A percentile compares a stretch with the other conserved stretches of the same genome.
These are phyloP conservation scores for Perdita meconis DNA, from an alignment of 2,888 invertebrate species.

Conservation along the genomic window DNA sequence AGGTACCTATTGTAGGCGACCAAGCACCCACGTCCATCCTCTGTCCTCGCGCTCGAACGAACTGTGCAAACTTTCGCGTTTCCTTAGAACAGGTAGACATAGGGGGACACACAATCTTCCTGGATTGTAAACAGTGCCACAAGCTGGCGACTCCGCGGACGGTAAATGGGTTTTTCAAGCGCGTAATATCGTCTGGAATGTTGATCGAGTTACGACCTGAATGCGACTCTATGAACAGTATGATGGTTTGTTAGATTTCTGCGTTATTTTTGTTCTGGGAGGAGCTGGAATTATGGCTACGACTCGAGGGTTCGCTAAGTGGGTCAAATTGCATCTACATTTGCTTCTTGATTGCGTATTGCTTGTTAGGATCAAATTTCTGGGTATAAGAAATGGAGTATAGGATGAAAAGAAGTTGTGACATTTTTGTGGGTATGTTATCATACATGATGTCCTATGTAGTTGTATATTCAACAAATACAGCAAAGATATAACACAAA, in stretches of 20 bases:
- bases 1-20: constrained; percentile 50
- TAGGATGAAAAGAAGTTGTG: too few relatives aligned
- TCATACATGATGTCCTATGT: too few relatives aligned
- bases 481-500: too few relatives aligned
- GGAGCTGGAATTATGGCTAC: background rate
- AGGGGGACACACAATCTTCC: constrained; percentile 53
- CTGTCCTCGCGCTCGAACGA: constrained; percentile 51
- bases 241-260: constrained; percentile 1
- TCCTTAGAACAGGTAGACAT: constrained; percentile 51
- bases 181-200: constrained; percentile 48
- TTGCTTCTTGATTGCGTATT: too few relatives aligned
- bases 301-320: too few relatives aligned
- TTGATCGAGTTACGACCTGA: constrained; percentile 42
- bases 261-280: background rate
- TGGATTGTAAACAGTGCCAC: constrained; percentile 53
- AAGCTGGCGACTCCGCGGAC: constrained; percentile 20
- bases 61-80: constrained; percentile 62
- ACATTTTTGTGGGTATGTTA: too few relatives aligned
- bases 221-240: background rate
- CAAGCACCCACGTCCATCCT: constrained; percentile 49
- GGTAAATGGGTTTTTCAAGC: constrained; percentile 53
- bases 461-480: too few relatives aligned
- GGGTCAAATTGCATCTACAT: too few relatives aligned
- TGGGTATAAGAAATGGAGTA: too few relatives aligned
- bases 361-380: too few relatives aligned